Evolutionary conservation across 2,113 vertebrate genomes (phyloP).

Genomic region (Rhineura floridana): DNA sequence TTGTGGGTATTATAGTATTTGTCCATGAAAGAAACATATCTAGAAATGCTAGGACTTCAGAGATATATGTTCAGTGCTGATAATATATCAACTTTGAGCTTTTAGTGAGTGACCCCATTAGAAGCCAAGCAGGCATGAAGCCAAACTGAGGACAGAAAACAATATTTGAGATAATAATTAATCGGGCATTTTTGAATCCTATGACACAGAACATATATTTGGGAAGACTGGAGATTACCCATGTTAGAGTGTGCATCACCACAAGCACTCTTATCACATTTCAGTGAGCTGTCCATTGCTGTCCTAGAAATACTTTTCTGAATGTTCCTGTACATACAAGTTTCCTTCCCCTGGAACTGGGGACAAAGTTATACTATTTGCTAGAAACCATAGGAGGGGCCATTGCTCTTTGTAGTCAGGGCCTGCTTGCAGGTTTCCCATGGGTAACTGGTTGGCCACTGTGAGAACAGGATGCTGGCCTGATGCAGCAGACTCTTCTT

Average conservation of each 20-base stretch:
- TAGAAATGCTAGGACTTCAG: not conserved
- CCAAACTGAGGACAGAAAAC: not conserved
- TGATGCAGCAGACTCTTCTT: too few species aligned
- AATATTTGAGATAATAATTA: not conserved
- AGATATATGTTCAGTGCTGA: not conserved
- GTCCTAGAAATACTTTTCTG: not conserved
- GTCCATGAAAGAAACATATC: not conserved
- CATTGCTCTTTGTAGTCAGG: too few species aligned
- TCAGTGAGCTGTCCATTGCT: not conserved
- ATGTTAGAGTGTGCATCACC: not conserved
- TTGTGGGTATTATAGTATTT: not conserved
- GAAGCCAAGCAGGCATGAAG: not conserved
- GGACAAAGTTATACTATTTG: too few species aligned
- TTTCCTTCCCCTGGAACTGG: not conserved
- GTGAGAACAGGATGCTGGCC: too few species aligned
- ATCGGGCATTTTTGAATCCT: not conserved
- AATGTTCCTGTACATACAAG: not conserved
- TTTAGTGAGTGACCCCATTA: not conserved
- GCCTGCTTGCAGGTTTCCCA: too few species aligned
- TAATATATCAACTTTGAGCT: not conserved
- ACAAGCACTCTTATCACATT: not conserved
- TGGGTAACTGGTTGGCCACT: too few species aligned
- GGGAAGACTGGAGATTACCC: not conserved
- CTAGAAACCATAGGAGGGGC: too few species aligned
- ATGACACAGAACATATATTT: not conserved